A percentile compares a stretch with the other conserved stretches of the same genome.
Conservation (phyloP, 2,797 vertebrate species). For the Australoheros facetus region DNA sequence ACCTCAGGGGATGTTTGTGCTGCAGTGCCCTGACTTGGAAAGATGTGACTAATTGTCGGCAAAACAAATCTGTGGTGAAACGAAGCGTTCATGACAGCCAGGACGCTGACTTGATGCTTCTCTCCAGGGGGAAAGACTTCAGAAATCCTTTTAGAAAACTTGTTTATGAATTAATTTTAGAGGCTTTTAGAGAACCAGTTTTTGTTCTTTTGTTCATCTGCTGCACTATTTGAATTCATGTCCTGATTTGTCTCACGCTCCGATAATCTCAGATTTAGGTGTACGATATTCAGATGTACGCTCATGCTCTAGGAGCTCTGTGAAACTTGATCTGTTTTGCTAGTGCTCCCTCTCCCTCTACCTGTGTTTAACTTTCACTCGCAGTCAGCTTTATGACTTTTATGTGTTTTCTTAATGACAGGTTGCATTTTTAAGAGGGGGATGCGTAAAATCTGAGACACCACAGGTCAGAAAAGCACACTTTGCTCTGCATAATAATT, state of each 20-base stretch:
- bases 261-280: constrained; percentile 43
- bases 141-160: background rate
- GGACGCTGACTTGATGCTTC: background rate
- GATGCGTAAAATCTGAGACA: constrained; percentile 46
- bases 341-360: constrained; percentile 36
- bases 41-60: constrained; percentile 59
- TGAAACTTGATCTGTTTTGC: constrained; percentile 35
- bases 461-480: constrained; percentile 40
- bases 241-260: constrained; percentile 4
- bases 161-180: background rate
- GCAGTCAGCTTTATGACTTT: constrained; percentile 57
- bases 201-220: background rate
- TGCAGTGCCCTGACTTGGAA: constrained; percentile 33
- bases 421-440: constrained; percentile 51
- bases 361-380: constrained; percentile 59
- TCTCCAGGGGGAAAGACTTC: constrained; percentile 2
- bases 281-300: constrained; percentile 4
- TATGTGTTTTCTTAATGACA: constrained; percentile 65
- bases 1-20: constrained; percentile 30
- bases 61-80: constrained; percentile 51
- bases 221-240: background rate
- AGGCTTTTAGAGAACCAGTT: background rate
- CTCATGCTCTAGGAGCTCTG: constrained; percentile 4
- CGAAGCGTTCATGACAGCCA: constrained; percentile 29
- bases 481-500: constrained; percentile 42